phyloP scores from a whole-genome alignment of 2,888 invertebrate genomes.

The Troides aeacus region DNA sequence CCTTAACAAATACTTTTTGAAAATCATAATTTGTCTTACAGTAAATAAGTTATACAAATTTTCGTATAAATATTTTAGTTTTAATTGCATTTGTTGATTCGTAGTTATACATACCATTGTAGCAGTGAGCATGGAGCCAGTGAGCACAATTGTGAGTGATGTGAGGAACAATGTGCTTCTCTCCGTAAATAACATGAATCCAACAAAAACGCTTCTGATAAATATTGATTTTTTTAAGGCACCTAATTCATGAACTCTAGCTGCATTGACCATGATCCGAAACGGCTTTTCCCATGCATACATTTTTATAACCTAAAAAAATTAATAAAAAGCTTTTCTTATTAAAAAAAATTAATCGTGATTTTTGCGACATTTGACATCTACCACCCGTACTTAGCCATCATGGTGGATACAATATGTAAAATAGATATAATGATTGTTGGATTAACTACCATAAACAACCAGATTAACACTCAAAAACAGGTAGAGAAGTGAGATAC shows the following conservation, averaged over 20 bases:
- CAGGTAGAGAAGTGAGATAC: not conserved
- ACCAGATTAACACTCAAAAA: no score
- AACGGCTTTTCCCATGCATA: conserved; percentile 96
- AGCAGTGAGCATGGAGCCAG: conserved; percentile 60
- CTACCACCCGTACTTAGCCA: no score
- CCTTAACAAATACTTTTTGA: no score
- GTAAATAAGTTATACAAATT: no score
- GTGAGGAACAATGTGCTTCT: conserved; percentile 86
- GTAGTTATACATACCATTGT: conserved; percentile 50
- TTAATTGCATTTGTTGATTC: not conserved
- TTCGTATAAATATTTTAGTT: no score
- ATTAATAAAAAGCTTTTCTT: conserved; percentile 12
- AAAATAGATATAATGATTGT: no score
- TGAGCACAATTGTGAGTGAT: conserved; percentile 56
- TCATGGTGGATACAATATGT: no score
- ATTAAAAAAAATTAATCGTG: not conserved
- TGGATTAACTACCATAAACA: no score
- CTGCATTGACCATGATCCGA: conserved; percentile 82
- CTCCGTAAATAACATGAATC: conserved; percentile 86
- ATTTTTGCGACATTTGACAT: not conserved
- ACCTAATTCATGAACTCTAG: conserved; percentile 78
- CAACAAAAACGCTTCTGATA: conserved; percentile 83
- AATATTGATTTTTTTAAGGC: conserved; percentile 80
- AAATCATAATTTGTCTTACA: no score
- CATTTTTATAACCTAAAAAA: conserved; percentile 91